Percentiles rank a stretch among this genome's conserved stretches.
Conservation (phyloP, 2,113 vertebrate species). For the Montifringilla adamsi region DNA sequence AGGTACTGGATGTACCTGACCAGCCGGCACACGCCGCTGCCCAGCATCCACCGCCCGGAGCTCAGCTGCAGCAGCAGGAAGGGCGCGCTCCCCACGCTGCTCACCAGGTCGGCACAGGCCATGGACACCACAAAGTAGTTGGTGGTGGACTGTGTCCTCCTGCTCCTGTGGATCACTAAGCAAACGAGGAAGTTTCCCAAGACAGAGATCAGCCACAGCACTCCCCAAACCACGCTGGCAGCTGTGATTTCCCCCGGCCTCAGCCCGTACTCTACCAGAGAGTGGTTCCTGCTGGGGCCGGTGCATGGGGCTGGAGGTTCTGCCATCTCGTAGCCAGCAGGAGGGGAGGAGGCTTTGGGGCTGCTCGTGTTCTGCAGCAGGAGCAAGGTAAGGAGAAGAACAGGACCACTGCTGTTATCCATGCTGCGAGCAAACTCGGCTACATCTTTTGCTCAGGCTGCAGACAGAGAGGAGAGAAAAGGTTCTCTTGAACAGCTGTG, state of each 20-base stretch:
- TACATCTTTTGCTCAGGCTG: constrained; percentile 38
- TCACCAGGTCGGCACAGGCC: constrained; percentile 88
- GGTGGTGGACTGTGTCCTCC: constrained; percentile 89
- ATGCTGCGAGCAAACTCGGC: constrained; percentile 68
- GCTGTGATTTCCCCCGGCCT: constrained; percentile 73
- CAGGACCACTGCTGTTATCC: constrained; percentile 56
- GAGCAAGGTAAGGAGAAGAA: constrained; percentile 55
- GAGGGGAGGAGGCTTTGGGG: constrained; percentile 27
- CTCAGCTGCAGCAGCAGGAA: constrained; percentile 84
- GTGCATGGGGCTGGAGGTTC: neutral
- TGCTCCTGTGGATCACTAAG: constrained; percentile 89
- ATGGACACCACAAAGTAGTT: constrained; percentile 95
- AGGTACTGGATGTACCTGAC: constrained; percentile 87
- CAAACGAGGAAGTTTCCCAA: constrained; percentile 89
- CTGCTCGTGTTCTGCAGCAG: constrained; percentile 76
- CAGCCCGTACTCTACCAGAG: constrained; percentile 48
- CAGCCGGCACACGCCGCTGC: constrained; percentile 74
- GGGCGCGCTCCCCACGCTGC: constrained; percentile 79
- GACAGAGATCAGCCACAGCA: constrained; percentile 85
- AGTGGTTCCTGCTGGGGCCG: constrained; percentile 62
- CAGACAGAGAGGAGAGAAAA: constrained; percentile 35
- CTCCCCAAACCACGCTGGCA: constrained; percentile 76
- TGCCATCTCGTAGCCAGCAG: neutral
- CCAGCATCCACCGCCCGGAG: constrained; percentile 79
- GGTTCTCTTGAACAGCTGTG: neutral